Evolutionary conservation across 2,797 vertebrate species (phyloP).

Genomic region (Rhabdomys pumilio): DNA sequence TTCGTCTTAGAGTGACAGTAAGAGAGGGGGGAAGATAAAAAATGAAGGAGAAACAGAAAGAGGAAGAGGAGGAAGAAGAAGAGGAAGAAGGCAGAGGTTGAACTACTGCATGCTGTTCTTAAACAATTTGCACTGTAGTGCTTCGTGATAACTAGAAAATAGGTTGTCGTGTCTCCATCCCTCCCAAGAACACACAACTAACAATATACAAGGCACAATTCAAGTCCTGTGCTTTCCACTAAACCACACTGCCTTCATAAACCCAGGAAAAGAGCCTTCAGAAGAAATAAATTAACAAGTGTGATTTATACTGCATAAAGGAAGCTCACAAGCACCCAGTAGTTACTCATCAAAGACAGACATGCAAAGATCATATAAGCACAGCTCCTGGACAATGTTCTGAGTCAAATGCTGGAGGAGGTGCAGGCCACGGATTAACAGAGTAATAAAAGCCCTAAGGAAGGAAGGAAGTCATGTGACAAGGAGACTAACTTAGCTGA

Average conservation of each 20-base stretch:
- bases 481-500: slow-evolving; percentile 68
- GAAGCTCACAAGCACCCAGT: slow-evolving; percentile 25
- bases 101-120: not conserved
- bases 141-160: slow-evolving; percentile 28
- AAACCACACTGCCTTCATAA: slow-evolving; percentile 32
- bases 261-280: not conserved
- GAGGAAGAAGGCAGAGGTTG: slow-evolving; percentile 27
- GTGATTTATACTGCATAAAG: slow-evolving; percentile 27
- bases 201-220: slow-evolving; percentile 45
- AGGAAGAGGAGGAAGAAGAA: not conserved
- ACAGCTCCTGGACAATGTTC: slow-evolving; percentile 62
- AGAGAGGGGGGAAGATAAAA: too few species aligned
- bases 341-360: slow-evolving; percentile 39
- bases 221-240: slow-evolving; percentile 17
- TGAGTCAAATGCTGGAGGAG: slow-evolving; percentile 47
- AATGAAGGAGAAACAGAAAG: not conserved
- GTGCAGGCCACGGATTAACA: slow-evolving; percentile 24
- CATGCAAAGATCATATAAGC: slow-evolving; percentile 38
- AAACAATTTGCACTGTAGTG: slow-evolving; percentile 42
- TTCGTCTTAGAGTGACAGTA: not conserved
- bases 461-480: slow-evolving; percentile 82
- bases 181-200: slow-evolving; percentile 18
- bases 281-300: slow-evolving; percentile 55
- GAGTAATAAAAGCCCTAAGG: slow-evolving; percentile 73
- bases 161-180: not conserved